Percentiles rank a stretch among this genome's conserved stretches.
phyloP scores from a whole-genome alignment of 2,888 invertebrate genomes.

The Zygaena filipendulae region DNA sequence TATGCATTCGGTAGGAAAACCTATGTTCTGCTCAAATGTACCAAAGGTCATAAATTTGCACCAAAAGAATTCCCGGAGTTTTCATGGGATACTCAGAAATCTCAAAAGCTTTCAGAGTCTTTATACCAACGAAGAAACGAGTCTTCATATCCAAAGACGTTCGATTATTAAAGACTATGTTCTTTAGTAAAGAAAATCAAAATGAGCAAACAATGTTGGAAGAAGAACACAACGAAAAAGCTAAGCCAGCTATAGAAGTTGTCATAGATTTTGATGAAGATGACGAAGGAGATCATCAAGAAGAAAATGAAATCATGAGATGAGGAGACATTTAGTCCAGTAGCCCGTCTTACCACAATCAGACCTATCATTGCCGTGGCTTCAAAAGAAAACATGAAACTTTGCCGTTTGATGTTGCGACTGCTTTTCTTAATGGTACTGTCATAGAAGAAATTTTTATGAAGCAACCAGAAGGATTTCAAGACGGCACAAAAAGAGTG shows the following conservation, averaged over 20 bases:
- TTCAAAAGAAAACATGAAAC: constrained; percentile 5
- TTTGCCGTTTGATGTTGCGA: constrained; percentile 7
- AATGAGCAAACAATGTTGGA: neutral
- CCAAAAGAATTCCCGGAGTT: constrained; percentile 6
- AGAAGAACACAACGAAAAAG: too few species aligned
- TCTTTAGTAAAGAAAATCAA: constrained; percentile 1
- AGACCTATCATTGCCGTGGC: constrained; percentile 6
- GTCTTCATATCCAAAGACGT: constrained; percentile 2
- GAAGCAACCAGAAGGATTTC: constrained; percentile 7
- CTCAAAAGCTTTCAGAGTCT: constrained; percentile 4
- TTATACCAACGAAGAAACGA: neutral
- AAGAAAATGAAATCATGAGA: constrained; percentile 4
- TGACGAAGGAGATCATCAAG: constrained; percentile 5
- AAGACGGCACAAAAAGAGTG: constrained; percentile 2
- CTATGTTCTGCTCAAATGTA: constrained; percentile 7
- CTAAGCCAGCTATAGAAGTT: too few species aligned
- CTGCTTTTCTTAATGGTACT: constrained; percentile 7
- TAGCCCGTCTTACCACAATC: constrained; percentile 8
- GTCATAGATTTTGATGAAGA: too few species aligned
- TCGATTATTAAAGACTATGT: constrained; percentile 3
- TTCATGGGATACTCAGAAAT: constrained; percentile 5
- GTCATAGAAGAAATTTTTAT: too few species aligned
- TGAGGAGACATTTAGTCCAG: constrained; percentile 11
- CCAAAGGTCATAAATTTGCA: constrained; percentile 6
- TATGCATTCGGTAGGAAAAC: constrained; percentile 30